phyloP scores from a whole-genome alignment of 1,140 invertebrate genomes.

The Drosophila nannoptera region DNA sequence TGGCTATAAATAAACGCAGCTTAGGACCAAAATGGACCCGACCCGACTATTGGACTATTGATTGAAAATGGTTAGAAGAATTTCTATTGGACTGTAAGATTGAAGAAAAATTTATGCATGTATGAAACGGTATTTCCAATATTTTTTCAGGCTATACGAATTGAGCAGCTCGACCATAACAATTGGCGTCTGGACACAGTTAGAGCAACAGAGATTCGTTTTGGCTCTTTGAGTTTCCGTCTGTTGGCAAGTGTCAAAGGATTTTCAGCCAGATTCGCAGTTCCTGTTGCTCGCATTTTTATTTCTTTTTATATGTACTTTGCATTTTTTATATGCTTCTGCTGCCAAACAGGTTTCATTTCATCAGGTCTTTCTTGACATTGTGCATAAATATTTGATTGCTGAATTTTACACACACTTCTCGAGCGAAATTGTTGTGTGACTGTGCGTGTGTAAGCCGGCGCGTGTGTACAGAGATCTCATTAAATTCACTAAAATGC shows the following conservation, averaged over 20 bases:
- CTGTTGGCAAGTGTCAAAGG: slow-evolving; percentile 39
- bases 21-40: no score
- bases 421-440: slow-evolving; percentile 6
- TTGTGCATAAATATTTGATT: slow-evolving; percentile 55
- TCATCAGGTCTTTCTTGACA: slow-evolving; percentile 17
- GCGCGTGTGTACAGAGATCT: slow-evolving; percentile 7
- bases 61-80: no score
- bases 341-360: slow-evolving; percentile 15
- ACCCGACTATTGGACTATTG: no score
- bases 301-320: slow-evolving; percentile 30
- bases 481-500: slow-evolving; percentile 58
- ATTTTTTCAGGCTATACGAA: no score
- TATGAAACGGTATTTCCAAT: no score
- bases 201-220: slow-evolving; percentile 2
- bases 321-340: slow-evolving; percentile 50
- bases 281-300: slow-evolving; percentile 30
- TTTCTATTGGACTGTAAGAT: no score
- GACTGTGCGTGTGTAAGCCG: slow-evolving; percentile 11
- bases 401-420: slow-evolving; percentile 29
- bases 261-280: slow-evolving; percentile 22
- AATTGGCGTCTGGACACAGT: not conserved
- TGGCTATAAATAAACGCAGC: no score
- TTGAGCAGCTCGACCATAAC: not conserved
- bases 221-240: slow-evolving; percentile 17
- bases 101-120: no score